These are phyloP conservation scores for Keiferia lycopersicella DNA, from an alignment of 2,888 invertebrate genomes.

Conservation along the genomic window DNA sequence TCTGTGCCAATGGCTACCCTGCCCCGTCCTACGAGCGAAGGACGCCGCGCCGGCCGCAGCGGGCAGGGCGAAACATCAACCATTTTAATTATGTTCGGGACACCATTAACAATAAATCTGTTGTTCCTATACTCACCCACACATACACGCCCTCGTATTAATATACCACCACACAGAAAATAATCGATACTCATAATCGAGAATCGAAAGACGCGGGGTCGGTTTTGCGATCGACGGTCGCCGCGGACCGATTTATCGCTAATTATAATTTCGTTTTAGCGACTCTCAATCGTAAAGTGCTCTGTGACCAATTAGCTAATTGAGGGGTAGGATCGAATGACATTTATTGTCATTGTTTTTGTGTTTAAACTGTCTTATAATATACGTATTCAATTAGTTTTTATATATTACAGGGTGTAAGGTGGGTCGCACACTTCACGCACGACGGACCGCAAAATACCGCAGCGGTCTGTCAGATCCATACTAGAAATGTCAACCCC, in stretches of 20 bases:
- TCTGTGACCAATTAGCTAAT: conserved; percentile 75
- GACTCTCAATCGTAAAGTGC: conserved; percentile 63
- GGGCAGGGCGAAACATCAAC: conserved; percentile 76
- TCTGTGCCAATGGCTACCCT: conserved; percentile 48
- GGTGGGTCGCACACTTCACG: too few species aligned
- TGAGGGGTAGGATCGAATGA: conserved; percentile 34
- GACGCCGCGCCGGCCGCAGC: conserved; percentile 56
- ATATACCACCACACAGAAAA: conserved; percentile 26
- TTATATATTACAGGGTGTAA: too few species aligned
- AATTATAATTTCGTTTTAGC: conserved; percentile 68
- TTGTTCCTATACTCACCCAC: conserved; percentile 60
- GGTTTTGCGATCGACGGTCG: conserved; percentile 53
- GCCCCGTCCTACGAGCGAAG: conserved; percentile 44
- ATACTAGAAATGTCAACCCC: too few species aligned
- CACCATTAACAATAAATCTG: conserved; percentile 81
- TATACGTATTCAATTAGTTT: too few species aligned
- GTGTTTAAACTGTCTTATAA: background rate
- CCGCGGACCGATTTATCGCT: conserved; percentile 68
- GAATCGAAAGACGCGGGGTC: conserved; percentile 45
- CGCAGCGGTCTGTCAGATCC: too few species aligned
- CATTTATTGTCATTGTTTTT: conserved; percentile 24
- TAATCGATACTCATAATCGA: conserved; percentile 47
- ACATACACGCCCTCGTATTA: conserved; percentile 25
- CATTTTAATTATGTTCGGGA: conserved; percentile 80
- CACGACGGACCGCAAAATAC: too few species aligned